phyloP scores from a whole-genome alignment of 2,888 invertebrate genomes.

The Eupelmus urozonus region DNA sequence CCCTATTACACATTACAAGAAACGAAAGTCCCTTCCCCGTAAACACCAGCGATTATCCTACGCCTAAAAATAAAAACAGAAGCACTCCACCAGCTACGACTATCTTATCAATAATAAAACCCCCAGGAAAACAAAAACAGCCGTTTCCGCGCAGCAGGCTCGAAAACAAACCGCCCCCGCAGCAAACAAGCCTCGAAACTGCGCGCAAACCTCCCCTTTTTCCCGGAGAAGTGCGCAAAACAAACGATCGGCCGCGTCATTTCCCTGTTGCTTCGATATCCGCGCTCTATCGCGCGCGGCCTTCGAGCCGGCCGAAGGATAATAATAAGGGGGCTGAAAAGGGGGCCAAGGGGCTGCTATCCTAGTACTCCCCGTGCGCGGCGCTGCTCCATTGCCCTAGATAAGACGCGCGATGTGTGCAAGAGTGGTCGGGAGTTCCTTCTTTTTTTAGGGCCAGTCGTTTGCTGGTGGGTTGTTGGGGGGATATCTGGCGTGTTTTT shows the following conservation, averaged over 20 bases:
- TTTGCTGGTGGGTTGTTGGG: too few relatives aligned
- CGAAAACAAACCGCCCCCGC: not conserved
- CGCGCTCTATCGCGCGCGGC: constrained; percentile 35
- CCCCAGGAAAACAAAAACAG: not conserved
- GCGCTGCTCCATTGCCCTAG: constrained; percentile 69
- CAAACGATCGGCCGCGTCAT: constrained; percentile 5
- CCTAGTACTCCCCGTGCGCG: not conserved
- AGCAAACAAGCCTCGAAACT: not conserved
- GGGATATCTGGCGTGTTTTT: too few relatives aligned
- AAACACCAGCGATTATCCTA: too few relatives aligned
- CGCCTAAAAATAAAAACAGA: too few relatives aligned
- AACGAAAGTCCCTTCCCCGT: too few relatives aligned
- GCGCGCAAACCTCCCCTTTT: not conserved
- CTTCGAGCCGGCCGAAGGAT: too few relatives aligned
- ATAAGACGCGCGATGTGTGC: constrained; percentile 61
- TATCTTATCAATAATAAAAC: too few relatives aligned
- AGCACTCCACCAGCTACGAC: too few relatives aligned
- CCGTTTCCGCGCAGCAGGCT: not conserved
- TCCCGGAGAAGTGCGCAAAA: constrained; percentile 1
- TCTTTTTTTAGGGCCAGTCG: not conserved
- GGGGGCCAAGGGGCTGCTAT: constrained; percentile 35
- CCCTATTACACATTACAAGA: too few relatives aligned
- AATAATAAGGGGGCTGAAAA: constrained; percentile 50
- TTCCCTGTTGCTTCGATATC: constrained; percentile 46
- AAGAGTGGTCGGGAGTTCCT: constrained; percentile 13